These are phyloP conservation scores for Paguma larvata DNA, from an alignment of 2,797 vertebrate genomes.

Conservation along the genomic window DNA sequence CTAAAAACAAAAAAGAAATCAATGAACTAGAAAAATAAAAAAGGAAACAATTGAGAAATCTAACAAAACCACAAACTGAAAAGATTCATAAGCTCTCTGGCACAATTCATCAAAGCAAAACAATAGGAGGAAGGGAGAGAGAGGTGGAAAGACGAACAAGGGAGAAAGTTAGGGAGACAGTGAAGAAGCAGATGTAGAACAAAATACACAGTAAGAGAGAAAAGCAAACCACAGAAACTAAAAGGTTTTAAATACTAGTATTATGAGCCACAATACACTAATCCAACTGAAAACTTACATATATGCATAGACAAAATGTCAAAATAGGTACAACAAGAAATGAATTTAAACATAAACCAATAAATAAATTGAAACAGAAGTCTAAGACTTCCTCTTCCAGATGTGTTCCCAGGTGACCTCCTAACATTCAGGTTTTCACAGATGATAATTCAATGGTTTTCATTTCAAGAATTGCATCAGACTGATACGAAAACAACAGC, in stretches of 20 bases:
- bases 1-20: not conserved
- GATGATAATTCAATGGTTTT: not conserved
- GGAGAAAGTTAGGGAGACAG: too few species aligned
- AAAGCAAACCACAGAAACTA: not conserved
- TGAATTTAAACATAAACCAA: not conserved
- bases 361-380: not conserved
- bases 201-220: not conserved
- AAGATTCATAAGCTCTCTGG: not conserved
- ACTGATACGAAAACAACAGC: not conserved
- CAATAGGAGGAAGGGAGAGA: not conserved
- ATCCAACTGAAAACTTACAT: not conserved
- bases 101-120: not conserved
- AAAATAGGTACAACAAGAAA: not conserved
- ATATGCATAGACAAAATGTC: not conserved
- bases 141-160: not conserved
- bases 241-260: not conserved
- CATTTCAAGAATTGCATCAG: not conserved
- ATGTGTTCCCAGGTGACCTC: not conserved
- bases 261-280: not conserved
- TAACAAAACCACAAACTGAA: not conserved
- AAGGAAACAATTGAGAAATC: not conserved
- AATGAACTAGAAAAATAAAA: too few species aligned
- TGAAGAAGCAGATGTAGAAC: not conserved
- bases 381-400: not conserved
- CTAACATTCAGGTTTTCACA: not conserved